Conservation (phyloP, 1,140 invertebrate genomes). For the Oncopodura yosiiana region DNA sequence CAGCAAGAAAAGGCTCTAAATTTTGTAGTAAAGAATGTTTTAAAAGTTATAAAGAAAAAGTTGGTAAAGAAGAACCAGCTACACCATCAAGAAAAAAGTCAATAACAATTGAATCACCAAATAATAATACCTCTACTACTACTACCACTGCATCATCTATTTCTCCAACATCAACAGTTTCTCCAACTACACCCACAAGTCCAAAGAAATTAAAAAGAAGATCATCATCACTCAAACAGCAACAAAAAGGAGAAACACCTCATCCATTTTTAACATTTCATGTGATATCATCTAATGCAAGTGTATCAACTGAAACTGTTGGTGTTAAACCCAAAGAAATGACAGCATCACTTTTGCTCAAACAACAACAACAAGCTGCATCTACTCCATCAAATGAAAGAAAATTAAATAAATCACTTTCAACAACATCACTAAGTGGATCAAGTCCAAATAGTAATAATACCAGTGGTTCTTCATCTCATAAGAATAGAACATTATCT, state of each 20-base stretch:
- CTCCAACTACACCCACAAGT: neutral
- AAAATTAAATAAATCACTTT: no score
- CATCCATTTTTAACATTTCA: constrained; percentile 30
- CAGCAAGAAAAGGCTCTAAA: constrained; percentile 53
- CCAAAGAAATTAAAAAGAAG: constrained; percentile 14
- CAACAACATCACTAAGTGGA: no score
- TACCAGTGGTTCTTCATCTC: no score
- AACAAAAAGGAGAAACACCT: neutral
- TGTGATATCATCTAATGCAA: constrained; percentile 24
- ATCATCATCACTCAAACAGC: constrained; percentile 10
- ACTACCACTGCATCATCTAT: constrained; percentile 34
- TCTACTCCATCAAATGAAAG: no score
- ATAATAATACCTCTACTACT: constrained; percentile 38
- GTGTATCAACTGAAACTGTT: constrained; percentile 28
- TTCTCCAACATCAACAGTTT: neutral
- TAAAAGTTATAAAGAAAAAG: constrained; percentile 55
- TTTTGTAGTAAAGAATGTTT: constrained; percentile 85
- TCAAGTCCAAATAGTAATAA: no score
- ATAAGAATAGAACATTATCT: no score
- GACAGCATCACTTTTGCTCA: constrained; percentile 7
- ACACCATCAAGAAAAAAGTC: neutral
- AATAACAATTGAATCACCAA: neutral
- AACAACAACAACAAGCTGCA: no score
- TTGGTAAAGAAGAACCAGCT: neutral
- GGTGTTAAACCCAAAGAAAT: constrained; percentile 26